phyloP scores from a whole-genome alignment of 1,140 invertebrate species.

The Sminthurinus signatus region DNA sequence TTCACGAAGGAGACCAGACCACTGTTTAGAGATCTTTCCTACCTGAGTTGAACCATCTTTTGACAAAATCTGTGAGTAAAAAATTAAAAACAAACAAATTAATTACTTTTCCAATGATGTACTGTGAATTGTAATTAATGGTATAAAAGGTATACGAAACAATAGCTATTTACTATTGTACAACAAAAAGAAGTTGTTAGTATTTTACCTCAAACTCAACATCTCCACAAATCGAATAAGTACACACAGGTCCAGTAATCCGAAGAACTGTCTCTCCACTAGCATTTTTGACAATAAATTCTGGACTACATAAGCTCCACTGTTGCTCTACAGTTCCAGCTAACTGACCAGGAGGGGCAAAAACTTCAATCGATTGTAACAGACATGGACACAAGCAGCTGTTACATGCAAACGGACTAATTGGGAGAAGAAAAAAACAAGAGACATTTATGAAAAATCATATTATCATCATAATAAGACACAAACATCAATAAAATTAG shows the following conservation, averaged over 20 bases:
- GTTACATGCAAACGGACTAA: constrained; percentile 68
- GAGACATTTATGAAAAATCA: too few relatives aligned
- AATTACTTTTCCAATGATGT: background rate
- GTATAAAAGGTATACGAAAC: background rate
- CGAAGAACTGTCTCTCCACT: constrained; percentile 66
- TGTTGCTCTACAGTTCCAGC: constrained; percentile 70
- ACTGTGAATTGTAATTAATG: background rate
- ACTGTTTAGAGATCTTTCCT: constrained; percentile 70
- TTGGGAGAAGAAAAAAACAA: too few relatives aligned
- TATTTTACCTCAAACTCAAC: constrained; percentile 62
- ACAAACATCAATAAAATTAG: too few relatives aligned
- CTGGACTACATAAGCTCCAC: constrained; percentile 72
- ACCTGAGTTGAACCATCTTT: constrained; percentile 57
- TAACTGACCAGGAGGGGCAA: constrained; percentile 31
- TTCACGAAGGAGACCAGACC: constrained; percentile 63
- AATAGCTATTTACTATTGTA: background rate
- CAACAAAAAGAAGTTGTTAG: too few relatives aligned
- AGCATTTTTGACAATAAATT: constrained; percentile 70
- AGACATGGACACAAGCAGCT: constrained; percentile 77
- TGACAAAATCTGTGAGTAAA: constrained; percentile 53
- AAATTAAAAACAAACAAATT: background rate
- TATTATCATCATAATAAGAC: too few relatives aligned
- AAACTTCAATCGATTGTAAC: constrained; percentile 35
- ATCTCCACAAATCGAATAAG: constrained; percentile 70
- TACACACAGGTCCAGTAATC: constrained; percentile 79